These are phyloP conservation scores for Drosophila repletoides DNA, from an alignment of 1,140 invertebrate genomes.

Conservation along the genomic window DNA sequence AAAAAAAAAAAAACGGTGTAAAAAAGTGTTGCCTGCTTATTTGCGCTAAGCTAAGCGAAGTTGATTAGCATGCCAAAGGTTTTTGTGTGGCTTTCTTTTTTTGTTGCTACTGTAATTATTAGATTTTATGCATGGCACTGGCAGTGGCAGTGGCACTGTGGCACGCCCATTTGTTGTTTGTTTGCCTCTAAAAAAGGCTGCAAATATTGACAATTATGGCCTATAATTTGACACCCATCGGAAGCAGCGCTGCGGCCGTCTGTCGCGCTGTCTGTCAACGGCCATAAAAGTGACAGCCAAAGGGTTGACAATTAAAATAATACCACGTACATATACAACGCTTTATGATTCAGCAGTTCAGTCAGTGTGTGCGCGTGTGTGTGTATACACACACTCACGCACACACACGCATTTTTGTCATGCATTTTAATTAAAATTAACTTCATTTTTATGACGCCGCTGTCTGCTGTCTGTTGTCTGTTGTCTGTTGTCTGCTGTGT, in stretches of 20 bases:
- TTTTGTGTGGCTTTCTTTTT: conserved; percentile 18
- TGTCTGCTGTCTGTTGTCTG: conserved; percentile 7
- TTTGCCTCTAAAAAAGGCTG: conserved; percentile 46
- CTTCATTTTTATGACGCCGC: conserved; percentile 74
- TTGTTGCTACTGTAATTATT: conserved; percentile 65
- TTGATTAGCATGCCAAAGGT: conserved; percentile 68
- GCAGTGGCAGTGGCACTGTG: no score
- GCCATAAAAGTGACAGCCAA: conserved; percentile 54
- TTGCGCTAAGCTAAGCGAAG: conserved; percentile 44
- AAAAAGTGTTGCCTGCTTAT: conserved; percentile 51
- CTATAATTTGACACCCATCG: conserved; percentile 77
- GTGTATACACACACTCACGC: conserved; percentile 9
- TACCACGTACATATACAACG: conserved; percentile 40
- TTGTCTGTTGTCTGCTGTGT: conserved; percentile 1
- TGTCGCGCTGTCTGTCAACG: no score
- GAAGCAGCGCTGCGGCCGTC: conserved; percentile 37
- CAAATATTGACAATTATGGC: conserved; percentile 80
- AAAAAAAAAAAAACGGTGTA: conserved; percentile 23
- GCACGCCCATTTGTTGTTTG: conserved; percentile 12
- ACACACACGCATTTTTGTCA: conserved; percentile 58
- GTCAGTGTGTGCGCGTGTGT: no score
- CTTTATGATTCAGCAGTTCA: conserved; percentile 69
- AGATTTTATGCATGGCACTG: conserved; percentile 64
- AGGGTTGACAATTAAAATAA: conserved; percentile 75
- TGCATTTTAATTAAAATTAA: conserved; percentile 82